These are phyloP conservation scores for Rhinopithecus roxellana DNA, from an alignment of 2,113 vertebrate genomes.

Conservation along the genomic window DNA sequence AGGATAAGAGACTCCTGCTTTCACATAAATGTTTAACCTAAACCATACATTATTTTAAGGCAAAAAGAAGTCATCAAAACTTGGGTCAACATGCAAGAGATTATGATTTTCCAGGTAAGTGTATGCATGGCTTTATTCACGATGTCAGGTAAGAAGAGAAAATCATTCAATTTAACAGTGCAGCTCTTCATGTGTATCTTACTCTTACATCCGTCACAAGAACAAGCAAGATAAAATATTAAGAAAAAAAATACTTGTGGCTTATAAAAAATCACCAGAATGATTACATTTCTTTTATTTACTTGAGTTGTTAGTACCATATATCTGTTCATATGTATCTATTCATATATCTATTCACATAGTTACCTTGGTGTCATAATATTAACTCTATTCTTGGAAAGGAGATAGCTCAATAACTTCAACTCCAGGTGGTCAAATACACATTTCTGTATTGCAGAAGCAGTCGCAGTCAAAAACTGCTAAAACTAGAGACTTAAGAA, in stretches of 20 bases:
- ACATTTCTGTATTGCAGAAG: background rate
- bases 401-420: background rate
- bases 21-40: background rate
- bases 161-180: background rate
- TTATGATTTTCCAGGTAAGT: background rate
- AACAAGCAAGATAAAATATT: background rate
- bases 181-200: background rate
- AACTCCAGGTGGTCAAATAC: background rate
- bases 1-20: background rate
- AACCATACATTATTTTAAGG: background rate
- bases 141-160: background rate
- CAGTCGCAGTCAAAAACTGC: background rate
- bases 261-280: background rate
- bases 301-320: background rate
- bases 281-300: background rate
- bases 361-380: background rate
- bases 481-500: background rate
- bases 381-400: background rate
- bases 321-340: too few relatives aligned
- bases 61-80: background rate
- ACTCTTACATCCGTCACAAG: background rate
- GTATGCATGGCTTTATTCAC: background rate
- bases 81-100: background rate
- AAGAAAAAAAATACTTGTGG: background rate
- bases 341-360: background rate